Conservation (phyloP, 2,888 invertebrate species). For the Luperina nickerlii region DNA sequence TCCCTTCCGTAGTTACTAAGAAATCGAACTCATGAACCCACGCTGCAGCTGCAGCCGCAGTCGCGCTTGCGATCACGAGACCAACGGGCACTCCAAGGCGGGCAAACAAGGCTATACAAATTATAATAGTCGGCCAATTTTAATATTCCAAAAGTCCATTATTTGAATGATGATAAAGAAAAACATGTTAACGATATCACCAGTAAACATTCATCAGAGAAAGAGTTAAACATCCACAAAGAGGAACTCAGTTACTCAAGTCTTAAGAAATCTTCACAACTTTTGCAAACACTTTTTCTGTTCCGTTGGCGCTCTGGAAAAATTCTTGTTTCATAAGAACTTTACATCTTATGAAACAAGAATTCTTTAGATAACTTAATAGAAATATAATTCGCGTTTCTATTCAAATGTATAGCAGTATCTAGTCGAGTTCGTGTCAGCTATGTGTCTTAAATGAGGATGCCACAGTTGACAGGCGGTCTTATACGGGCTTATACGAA, state of each 20-base stretch:
- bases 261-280: slow-evolving; percentile 35
- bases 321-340: slow-evolving; percentile 35
- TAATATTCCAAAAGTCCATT: background rate
- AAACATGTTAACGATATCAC: background rate
- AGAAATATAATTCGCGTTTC: slow-evolving; percentile 8
- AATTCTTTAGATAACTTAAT: slow-evolving; percentile 31
- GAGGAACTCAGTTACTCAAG: slow-evolving; percentile 35
- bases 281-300: slow-evolving; percentile 49
- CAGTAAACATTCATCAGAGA: slow-evolving; percentile 11
- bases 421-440: background rate
- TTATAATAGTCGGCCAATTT: background rate
- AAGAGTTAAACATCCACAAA: slow-evolving; percentile 18
- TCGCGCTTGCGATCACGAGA: too few relatives aligned
- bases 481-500: background rate
- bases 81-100: too few relatives aligned
- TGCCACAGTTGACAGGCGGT: background rate
- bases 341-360: slow-evolving; percentile 37
- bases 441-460: background rate
- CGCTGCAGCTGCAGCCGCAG: too few relatives aligned
- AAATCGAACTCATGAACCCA: too few relatives aligned
- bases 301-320: slow-evolving; percentile 15
- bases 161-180: background rate
- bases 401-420: background rate
- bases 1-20: too few relatives aligned
- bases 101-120: background rate